Percentiles rank a stretch among this genome's conserved stretches.
Evolutionary conservation across 2,113 vertebrate species (phyloP).

Genomic region (Cavia aperea): DNA sequence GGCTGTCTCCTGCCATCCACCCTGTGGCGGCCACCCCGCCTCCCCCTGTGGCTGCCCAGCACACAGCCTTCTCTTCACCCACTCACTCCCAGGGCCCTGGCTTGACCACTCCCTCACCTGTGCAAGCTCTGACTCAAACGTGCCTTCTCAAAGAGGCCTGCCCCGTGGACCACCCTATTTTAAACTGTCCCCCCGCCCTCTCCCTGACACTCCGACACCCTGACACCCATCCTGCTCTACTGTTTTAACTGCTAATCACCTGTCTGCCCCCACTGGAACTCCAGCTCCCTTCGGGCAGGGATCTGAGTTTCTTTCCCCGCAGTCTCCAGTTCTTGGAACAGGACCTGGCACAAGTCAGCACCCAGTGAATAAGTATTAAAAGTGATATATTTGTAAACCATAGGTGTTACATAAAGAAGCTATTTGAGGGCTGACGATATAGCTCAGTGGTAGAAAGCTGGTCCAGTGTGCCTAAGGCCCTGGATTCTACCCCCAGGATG

Average conservation of each 20-base stretch:
- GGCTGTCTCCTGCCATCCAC: fast-evolving
- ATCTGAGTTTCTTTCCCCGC: not conserved
- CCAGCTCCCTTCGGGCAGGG: not conserved
- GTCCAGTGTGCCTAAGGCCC: not conserved
- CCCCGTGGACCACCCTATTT: not conserved
- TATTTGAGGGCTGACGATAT: not conserved
- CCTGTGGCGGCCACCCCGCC: not conserved
- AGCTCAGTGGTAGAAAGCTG: not conserved
- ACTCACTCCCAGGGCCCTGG: not conserved
- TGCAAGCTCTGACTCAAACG: not conserved
- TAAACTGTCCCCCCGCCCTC: not conserved
- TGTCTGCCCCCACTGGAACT: not conserved
- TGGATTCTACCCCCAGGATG: not conserved
- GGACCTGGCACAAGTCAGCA: not conserved
- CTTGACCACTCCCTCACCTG: not conserved
- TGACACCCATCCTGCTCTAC: not conserved
- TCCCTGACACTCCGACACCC: not conserved
- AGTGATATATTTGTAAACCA: not conserved
- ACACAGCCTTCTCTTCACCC: not conserved
- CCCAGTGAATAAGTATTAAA: not conserved
- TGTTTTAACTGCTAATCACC: not conserved
- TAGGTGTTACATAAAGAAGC: not conserved
- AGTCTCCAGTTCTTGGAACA: not conserved
- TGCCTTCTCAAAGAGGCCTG: not conserved
- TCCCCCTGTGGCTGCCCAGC: not conserved